phyloP scores from a whole-genome alignment of 2,113 vertebrate genomes.

The Malaclemys terrapin region DNA sequence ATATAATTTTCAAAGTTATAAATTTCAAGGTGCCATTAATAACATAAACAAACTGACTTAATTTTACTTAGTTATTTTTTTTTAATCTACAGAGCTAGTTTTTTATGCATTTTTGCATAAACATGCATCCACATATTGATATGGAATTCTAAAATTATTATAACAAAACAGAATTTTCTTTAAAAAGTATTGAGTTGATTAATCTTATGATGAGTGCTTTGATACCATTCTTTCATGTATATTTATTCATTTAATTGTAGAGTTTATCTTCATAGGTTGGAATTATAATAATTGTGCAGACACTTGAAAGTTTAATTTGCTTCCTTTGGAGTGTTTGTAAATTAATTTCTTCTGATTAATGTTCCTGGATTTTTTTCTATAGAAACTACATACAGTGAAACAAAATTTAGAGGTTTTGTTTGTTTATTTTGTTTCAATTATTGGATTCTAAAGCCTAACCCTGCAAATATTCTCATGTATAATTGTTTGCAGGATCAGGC shows the following conservation, averaged over 20 bases:
- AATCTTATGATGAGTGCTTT: neutral
- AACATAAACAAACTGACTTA: constrained; percentile 38
- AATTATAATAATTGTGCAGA: neutral
- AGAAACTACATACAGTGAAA: neutral
- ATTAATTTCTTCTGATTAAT: neutral
- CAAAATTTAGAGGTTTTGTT: neutral
- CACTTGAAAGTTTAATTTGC: neutral
- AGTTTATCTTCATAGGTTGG: neutral
- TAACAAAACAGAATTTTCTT: neutral
- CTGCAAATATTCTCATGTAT: neutral
- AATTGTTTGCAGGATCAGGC: neutral
- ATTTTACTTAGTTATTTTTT: constrained; percentile 5
- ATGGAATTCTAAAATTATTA: neutral
- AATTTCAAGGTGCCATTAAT: constrained; percentile 38
- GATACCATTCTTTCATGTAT: neutral
- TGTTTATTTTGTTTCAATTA: neutral
- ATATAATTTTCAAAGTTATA: constrained; percentile 45
- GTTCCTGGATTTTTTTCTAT: neutral
- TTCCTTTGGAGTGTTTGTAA: neutral
- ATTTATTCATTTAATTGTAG: neutral
- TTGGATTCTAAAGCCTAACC: neutral
- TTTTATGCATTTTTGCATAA: neutral
- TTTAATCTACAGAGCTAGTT: neutral
- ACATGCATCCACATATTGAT: neutral
- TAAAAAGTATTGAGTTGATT: neutral